A percentile compares a stretch with the other conserved stretches of the same genome.
phyloP scores from a whole-genome alignment of 2,113 vertebrate species.

The Taurulus bubalis region DNA sequence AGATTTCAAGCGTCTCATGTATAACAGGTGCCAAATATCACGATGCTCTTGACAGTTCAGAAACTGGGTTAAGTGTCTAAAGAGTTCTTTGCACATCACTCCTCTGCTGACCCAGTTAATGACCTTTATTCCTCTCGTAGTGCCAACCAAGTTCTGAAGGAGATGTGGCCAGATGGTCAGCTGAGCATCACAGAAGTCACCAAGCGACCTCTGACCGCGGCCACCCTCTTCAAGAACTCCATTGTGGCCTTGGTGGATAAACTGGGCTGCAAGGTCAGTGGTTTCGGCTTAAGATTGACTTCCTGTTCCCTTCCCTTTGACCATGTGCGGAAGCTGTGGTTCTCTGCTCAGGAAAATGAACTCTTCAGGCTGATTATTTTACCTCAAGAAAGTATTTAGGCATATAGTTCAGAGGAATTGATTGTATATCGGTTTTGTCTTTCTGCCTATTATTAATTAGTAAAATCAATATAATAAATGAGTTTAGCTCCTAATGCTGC shows the following conservation, averaged over 20 bases:
- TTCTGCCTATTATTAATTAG: not conserved
- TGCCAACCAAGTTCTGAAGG: constrained; percentile 84
- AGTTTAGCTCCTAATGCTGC: not conserved
- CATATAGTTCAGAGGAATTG: not conserved
- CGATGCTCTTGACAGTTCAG: constrained; percentile 28
- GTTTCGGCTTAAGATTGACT: not conserved
- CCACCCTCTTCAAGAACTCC: constrained; percentile 95
- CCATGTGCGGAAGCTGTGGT: not conserved
- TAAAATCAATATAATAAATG: not conserved
- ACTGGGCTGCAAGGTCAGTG: constrained; percentile 90
- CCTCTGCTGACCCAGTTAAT: constrained; percentile 17
- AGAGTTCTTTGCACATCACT: constrained; percentile 21
- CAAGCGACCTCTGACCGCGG: constrained; percentile 91
- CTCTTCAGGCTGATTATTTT: not conserved
- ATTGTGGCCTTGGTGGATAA: constrained; percentile 94
- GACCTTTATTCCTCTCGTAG: constrained; percentile 70
- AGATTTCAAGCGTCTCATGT: constrained; percentile 94
- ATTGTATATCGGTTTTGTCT: not conserved
- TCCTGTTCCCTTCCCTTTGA: not conserved
- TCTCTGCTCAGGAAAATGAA: not conserved
- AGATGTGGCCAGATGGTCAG: constrained; percentile 96
- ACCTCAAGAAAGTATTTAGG: not conserved
- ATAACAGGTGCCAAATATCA: constrained; percentile 86
- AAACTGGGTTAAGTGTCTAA: constrained; percentile 40
- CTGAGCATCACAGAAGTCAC: constrained; percentile 95